Conservation (phyloP, 2,113 vertebrate genomes). For the Anthoscopus minutus region DNA sequence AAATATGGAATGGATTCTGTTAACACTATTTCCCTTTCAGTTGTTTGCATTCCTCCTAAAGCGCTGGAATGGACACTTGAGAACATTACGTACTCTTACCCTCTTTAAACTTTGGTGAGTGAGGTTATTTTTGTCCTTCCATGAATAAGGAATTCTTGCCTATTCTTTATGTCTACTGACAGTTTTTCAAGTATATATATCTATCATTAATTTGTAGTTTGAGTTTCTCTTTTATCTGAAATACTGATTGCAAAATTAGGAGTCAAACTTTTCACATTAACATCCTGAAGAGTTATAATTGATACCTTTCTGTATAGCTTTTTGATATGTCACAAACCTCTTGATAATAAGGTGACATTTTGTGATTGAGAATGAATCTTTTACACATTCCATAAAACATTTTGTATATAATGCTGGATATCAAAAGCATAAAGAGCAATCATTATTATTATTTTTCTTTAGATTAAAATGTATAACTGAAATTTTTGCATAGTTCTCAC, state of each 20-base stretch:
- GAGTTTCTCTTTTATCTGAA: background rate
- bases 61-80: background rate
- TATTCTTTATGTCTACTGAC: background rate
- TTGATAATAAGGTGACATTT: background rate
- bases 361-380: background rate
- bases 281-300: background rate
- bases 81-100: background rate
- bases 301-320: background rate
- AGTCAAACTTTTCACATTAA: background rate
- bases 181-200: background rate
- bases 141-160: background rate
- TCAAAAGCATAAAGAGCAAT: background rate
- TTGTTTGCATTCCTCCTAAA: background rate
- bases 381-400: background rate
- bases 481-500: background rate
- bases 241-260: background rate
- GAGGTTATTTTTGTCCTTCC: background rate
- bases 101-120: background rate
- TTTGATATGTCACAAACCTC: background rate
- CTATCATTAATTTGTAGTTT: background rate
- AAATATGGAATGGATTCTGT: background rate
- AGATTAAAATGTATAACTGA: background rate
- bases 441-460: background rate
- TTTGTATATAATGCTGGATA: background rate
- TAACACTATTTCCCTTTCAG: background rate